Evolutionary conservation across 2,113 vertebrate species (phyloP).

Genomic region (Mustelus asterias): DNA sequence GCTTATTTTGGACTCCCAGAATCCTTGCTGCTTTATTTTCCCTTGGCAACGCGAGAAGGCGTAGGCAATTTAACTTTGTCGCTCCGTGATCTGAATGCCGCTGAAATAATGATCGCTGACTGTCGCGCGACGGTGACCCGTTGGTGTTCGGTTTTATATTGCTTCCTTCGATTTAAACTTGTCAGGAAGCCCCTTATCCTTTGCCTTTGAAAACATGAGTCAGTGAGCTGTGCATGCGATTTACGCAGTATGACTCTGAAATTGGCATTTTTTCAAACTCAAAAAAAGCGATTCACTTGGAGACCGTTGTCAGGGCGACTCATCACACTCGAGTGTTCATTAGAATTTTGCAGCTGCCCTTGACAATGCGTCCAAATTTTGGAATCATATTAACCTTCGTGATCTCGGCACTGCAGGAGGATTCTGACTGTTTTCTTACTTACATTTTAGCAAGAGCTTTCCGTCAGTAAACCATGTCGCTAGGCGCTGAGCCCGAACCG

Average conservation of each 20-base stretch:
- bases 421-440: background rate
- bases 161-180: background rate
- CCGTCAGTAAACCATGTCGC: background rate
- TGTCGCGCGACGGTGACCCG: background rate
- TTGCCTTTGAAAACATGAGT: background rate
- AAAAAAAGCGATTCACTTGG: background rate
- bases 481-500: background rate
- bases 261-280: background rate
- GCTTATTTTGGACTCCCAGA: background rate
- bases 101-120: background rate
- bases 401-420: background rate
- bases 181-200: background rate
- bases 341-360: background rate
- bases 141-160: background rate
- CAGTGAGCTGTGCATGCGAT: background rate
- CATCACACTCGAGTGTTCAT: background rate
- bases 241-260: background rate
- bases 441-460: background rate
- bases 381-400: background rate
- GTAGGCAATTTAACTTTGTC: background rate
- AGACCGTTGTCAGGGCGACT: conserved; percentile 10
- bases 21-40: background rate
- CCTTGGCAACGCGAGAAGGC: too few species aligned
- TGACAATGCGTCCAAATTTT: background rate
- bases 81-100: background rate